Evolutionary conservation across 2,113 vertebrate species (phyloP).

Genomic region (Triplophysa tibetana): DNA sequence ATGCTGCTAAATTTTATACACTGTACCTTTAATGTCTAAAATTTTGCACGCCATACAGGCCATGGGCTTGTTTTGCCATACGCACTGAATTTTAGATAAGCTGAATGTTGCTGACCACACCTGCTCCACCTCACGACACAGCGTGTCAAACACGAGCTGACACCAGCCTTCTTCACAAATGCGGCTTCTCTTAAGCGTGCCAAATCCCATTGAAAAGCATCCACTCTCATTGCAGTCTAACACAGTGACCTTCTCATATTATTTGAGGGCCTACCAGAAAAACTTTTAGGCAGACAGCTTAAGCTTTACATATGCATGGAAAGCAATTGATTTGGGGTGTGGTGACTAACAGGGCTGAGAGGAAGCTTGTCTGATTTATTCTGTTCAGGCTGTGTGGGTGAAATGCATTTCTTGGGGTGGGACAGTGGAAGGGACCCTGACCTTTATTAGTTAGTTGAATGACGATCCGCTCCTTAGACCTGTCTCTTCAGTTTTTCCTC

Average conservation of each 20-base stretch:
- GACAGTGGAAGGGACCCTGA: not conserved
- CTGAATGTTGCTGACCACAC: slow-evolving; percentile 33
- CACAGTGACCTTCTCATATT: slow-evolving; percentile 22
- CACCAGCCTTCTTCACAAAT: slow-evolving; percentile 15
- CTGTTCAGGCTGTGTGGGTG: slow-evolving; percentile 1
- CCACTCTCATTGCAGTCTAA: slow-evolving; percentile 8
- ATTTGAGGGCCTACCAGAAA: not conserved
- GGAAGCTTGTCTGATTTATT: slow-evolving; percentile 18
- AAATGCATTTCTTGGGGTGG: not conserved
- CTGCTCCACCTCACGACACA: slow-evolving; percentile 5
- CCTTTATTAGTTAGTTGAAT: slow-evolving; percentile 12
- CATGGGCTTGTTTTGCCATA: not conserved
- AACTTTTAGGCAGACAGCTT: slow-evolving; percentile 24
- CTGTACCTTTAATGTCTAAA: not conserved
- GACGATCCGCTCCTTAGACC: not conserved
- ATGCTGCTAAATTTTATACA: too few relatives aligned
- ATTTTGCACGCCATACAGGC: slow-evolving; percentile 6
- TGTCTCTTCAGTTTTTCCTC: not conserved
- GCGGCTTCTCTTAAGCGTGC: slow-evolving; percentile 4
- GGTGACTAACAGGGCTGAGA: slow-evolving; percentile 28
- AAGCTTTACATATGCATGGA: slow-evolving; percentile 12
- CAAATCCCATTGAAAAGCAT: slow-evolving; percentile 22
- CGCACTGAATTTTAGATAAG: slow-evolving; percentile 5
- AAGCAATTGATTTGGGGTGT: slow-evolving; percentile 18
- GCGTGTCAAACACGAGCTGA: slow-evolving; percentile 8